These are phyloP conservation scores for Apis dorsata DNA, from an alignment of 1,140 invertebrate species.

Conservation along the genomic window DNA sequence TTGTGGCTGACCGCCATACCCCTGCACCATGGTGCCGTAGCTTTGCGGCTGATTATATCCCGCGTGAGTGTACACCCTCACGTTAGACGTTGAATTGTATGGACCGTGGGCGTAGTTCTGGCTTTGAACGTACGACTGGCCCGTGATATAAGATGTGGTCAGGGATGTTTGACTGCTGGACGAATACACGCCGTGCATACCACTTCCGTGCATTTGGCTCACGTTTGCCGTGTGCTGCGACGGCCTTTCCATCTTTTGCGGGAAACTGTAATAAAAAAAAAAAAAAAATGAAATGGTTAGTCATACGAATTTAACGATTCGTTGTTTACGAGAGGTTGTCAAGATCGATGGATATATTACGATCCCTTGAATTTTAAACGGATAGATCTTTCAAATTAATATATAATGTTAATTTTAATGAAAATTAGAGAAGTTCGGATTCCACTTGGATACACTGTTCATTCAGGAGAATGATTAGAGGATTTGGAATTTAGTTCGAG, in stretches of 20 bases:
- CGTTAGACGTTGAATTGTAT: conserved; percentile 70
- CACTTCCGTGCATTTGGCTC: conserved; percentile 70
- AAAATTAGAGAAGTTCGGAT: too few species aligned
- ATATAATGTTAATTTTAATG: too few species aligned
- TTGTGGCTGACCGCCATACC: conserved; percentile 75
- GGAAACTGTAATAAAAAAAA: conserved; percentile 77
- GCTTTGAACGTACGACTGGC: conserved; percentile 80
- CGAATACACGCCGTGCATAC: conserved; percentile 75
- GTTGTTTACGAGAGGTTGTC: too few species aligned
- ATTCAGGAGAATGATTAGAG: too few species aligned
- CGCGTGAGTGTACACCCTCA: conserved; percentile 77
- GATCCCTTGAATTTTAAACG: too few species aligned
- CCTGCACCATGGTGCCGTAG: conserved; percentile 74
- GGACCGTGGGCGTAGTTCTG: conserved; percentile 79
- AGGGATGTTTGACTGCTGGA: conserved; percentile 75
- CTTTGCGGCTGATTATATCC: conserved; percentile 78
- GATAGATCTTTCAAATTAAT: too few species aligned
- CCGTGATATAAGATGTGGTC: conserved; percentile 77
- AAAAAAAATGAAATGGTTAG: neutral
- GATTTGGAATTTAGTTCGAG: too few species aligned
- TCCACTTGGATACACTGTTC: too few species aligned
- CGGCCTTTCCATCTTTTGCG: conserved; percentile 82
- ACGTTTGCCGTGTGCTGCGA: conserved; percentile 67
- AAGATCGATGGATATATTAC: too few species aligned
- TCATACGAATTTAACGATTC: too few species aligned